phyloP scores from a whole-genome alignment of 2,888 invertebrate species.

The Choristoneura rosaceana region DNA sequence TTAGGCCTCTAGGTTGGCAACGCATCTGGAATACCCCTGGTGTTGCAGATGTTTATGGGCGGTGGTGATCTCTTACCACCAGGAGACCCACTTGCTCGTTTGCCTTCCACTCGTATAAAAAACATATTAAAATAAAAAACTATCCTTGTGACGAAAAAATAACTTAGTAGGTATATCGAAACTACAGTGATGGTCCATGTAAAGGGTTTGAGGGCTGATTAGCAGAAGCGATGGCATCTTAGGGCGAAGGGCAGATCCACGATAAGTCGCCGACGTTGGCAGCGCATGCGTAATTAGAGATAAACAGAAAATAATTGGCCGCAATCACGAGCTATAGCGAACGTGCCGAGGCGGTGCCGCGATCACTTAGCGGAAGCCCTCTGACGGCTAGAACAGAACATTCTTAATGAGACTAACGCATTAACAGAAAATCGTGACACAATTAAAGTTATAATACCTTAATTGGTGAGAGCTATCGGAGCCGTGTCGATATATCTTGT shows the following conservation, averaged over 20 bases:
- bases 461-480: slow-evolving; percentile 37
- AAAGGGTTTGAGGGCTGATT: slow-evolving; percentile 79
- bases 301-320: slow-evolving; percentile 86
- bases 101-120: too few relatives aligned
- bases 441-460: slow-evolving; percentile 46
- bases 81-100: too few relatives aligned
- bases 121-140: too few relatives aligned
- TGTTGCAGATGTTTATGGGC: too few relatives aligned
- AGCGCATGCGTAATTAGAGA: slow-evolving; percentile 85
- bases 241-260: slow-evolving; percentile 82
- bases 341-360: slow-evolving; percentile 67
- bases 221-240: slow-evolving; percentile 77
- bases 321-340: slow-evolving; percentile 78
- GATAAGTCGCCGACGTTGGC: slow-evolving; percentile 81
- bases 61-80: too few relatives aligned
- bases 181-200: slow-evolving; percentile 71
- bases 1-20: too few relatives aligned
- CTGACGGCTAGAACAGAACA: slow-evolving; percentile 52
- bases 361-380: slow-evolving; percentile 59
- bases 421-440: slow-evolving; percentile 48
- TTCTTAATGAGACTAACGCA: slow-evolving; percentile 49
- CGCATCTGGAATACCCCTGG: too few relatives aligned
- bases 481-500: slow-evolving; percentile 17
- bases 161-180: slow-evolving; percentile 51
- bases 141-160: too few relatives aligned